Base-by-base conservation (phyloP, 2,113 vertebrate genomes). In the Eublepharis macularius region DNA sequence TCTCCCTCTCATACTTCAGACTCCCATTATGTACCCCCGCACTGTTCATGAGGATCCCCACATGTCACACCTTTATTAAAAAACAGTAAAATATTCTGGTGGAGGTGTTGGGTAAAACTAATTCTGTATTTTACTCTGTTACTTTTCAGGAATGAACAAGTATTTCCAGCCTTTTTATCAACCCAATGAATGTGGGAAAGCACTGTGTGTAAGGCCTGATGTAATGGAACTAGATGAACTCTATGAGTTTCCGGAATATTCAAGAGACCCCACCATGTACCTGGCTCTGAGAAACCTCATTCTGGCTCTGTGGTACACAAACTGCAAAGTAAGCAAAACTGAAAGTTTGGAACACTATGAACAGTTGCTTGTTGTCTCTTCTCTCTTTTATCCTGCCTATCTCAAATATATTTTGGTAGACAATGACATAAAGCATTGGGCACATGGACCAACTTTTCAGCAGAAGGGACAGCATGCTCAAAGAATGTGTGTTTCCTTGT, bases 81-180 rank as follows among this genome's bases (percentile, higher is more conserved):
- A 19, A 34, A 24, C n/a, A 39, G 6, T 82, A 49, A 29, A 14
- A 17, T 26, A 7, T 39, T 12, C 26, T n/a, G 39, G 69, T 24
- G 39, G 51, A 41, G 29, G 26, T 82, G 7, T 26, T 14, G 21
- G 12, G 12, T 73, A 4, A 66, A 57, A 86, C 87, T 85, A n/a
- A 80, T 45, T 89, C 51, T 51, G 54, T 32, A 21, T 81, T 21
- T 24, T 39, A 83, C 81, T 93, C 49, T 92, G 66, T 86, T 94
- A 94, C 97, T 97, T 98, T 95, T 88, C 98, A 96, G 98, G 97
- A 54, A 96, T 99, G 94, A 98, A 97, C 94, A 97, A 97, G 0
- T 98, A 99, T 92, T 99, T 99, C 94, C 98, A 99, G 96, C 99
- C 99, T 8, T 99, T 99, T 88, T 99, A 99, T 90, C 98, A 99